Base-by-base conservation (phyloP, 2,113 vertebrate genomes). In the Engraulis encrasicolus region DNA sequence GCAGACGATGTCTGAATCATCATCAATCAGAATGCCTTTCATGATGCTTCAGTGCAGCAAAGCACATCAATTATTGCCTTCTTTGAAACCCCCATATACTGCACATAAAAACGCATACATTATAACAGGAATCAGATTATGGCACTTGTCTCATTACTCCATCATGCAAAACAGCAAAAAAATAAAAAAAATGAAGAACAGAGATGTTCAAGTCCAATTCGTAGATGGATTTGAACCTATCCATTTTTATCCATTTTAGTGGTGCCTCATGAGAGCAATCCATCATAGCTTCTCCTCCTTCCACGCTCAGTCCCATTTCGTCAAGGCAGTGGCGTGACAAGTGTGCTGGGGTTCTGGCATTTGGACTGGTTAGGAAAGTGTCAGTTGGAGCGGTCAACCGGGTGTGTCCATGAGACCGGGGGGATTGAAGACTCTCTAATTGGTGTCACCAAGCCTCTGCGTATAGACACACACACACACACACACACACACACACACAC, bases 371-470 rank as follows among this genome's bases (percentile, higher is more conserved):
- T 61, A 83, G 77, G 54, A 85, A 85, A 78, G 80, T 74, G 66
- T 74, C 31, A 74, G 66, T 31, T 74, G 1, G 27, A 74, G 66
- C 23, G 66, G 66, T 74, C 66, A 74, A 74, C 66, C 66, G 34
- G 66, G 27, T 17, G 27, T 74, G 66, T 74, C 66, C 66, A 5
- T 12, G 4, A 17, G 27, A 74, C 66, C 5, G 86, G 91, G 90
- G 86, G 91, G 90, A 92, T 91, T 84, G 82, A 89, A 92, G 91
- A 86, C 92, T 90, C 92, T 91, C 92, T 93, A 94, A 95, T 92
- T 93, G 92, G 91, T 90, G 90, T 89, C 88, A 87, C 82, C 82
- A 84, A 85, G 89, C 91, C 87, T 71, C 87, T 84, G 74, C 89
- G 77, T 50, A 36, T n/a, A n/a, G n/a, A n/a, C n/a, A n/a, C n/a